A percentile compares a stretch with the other conserved stretches of the same genome.
Evolutionary conservation across 2,113 vertebrate species (phyloP).

Genomic region (Baryphthengus martii): DNA sequence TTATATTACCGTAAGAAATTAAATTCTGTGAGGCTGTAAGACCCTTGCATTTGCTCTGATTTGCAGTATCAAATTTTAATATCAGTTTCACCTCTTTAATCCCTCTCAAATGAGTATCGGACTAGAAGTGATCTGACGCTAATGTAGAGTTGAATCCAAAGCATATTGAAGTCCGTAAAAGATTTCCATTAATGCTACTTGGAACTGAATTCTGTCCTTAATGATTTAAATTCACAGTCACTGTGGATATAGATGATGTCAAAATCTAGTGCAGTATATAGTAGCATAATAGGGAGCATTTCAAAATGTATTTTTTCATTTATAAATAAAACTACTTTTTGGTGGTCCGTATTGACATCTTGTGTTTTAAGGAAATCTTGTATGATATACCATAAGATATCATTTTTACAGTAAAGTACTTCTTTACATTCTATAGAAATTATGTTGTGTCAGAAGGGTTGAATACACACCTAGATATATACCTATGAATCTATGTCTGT

Average conservation of each 20-base stretch:
- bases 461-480: background rate
- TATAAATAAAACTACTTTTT: background rate
- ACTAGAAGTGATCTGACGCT: background rate
- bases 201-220: background rate
- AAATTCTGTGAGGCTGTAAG: background rate
- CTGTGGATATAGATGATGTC: background rate
- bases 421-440: background rate
- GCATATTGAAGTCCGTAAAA: background rate
- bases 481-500: background rate
- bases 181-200: background rate
- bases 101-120: background rate
- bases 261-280: background rate
- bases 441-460: background rate
- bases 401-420: background rate
- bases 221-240: background rate
- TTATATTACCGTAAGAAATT: background rate
- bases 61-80: background rate
- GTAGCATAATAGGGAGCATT: background rate
- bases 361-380: background rate
- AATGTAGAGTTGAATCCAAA: background rate
- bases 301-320: conserved; percentile 52
- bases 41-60: background rate
- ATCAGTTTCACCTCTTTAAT: background rate
- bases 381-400: background rate
- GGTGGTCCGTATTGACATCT: background rate